Conservation (phyloP, 1,140 invertebrate genomes). For the Euura saliciscinereae region DNA sequence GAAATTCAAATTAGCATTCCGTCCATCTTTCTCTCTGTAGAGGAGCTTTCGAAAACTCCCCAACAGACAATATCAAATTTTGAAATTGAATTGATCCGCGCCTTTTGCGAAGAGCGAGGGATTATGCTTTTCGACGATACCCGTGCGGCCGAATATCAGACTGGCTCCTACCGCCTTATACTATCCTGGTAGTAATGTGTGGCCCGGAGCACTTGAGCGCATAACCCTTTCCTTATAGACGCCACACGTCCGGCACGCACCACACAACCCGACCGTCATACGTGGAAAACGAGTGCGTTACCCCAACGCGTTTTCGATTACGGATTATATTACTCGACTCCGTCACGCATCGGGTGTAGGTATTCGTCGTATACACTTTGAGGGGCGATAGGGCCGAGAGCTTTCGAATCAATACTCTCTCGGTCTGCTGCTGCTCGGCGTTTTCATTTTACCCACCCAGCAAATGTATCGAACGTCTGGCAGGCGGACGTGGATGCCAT, state of each 20-base stretch:
- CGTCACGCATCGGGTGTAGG: background rate
- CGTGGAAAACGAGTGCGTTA: background rate
- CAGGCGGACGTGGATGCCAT: background rate
- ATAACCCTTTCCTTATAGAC: slow-evolving; percentile 52
- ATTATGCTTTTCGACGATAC: background rate
- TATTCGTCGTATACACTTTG: background rate
- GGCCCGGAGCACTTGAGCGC: slow-evolving; percentile 60
- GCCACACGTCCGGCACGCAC: slow-evolving; percentile 1
- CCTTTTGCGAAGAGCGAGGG: background rate
- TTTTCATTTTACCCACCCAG: background rate
- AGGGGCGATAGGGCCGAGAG: background rate
- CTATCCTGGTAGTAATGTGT: slow-evolving; percentile 52
- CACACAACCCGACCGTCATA: background rate
- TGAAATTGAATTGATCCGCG: background rate
- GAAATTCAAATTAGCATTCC: background rate
- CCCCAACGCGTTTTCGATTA: too few species aligned
- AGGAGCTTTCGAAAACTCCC: background rate
- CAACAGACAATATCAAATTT: too few species aligned
- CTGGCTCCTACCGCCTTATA: slow-evolving; percentile 50
- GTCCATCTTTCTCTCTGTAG: background rate
- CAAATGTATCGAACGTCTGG: background rate
- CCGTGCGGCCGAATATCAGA: slow-evolving; percentile 38
- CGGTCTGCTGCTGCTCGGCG: background rate
- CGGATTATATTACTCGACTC: background rate
- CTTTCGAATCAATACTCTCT: background rate